Evolutionary conservation across 2,797 vertebrate species (phyloP), one percentile per base, ranked within the genome.

Genomic region (Borostomias antarcticus): DNA sequence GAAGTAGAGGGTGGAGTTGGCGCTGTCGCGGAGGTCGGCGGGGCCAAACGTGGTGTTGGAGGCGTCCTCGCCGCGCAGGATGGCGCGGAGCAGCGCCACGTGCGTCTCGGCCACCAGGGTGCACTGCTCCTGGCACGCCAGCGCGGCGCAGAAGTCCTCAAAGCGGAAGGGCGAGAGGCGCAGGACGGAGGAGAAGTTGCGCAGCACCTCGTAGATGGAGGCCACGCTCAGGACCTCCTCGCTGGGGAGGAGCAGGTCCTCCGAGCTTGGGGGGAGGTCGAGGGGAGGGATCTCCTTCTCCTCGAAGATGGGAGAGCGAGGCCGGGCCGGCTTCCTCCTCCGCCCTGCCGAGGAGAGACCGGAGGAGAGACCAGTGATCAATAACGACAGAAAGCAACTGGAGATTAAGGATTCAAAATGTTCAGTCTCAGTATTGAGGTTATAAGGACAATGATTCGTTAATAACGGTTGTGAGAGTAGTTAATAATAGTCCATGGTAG

Each of bases 1-100:
- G 86, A 99, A 96, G 83, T 96, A 99, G 66, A 99, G 89, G 2
- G 97, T 98, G 86, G 98, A 99, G 84, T 99, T 96, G 74, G 97
- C 94, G 19, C 96, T 98, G 89, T 99, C 98, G 83, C 98, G 99
- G 82, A 99, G 94, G 85, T 99, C 98, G 48, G 96, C 95, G 0
- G 98, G 97, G 73, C 97, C 98, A 50, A 99, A 99, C 73, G 96
- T 97, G 82, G 98, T 99, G 90, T 98, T 98, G 79, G 96, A 98
- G 40, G 96, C 92, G 87, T 99, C 98, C 88, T 99, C 98, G 87
- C 99, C 98, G 0, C 96, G 95, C 63, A 98, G 91, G 85, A 99
- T 96, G 50, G 93, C 96, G 90, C 98, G 98, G 81, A 99, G 82
- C 69, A 99, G 93, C 58, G 95, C 92, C 54, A 95, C 94, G 25